Evolutionary conservation across 2,113 vertebrate genomes (phyloP).

Genomic region (Connochaetes taurinus): DNA sequence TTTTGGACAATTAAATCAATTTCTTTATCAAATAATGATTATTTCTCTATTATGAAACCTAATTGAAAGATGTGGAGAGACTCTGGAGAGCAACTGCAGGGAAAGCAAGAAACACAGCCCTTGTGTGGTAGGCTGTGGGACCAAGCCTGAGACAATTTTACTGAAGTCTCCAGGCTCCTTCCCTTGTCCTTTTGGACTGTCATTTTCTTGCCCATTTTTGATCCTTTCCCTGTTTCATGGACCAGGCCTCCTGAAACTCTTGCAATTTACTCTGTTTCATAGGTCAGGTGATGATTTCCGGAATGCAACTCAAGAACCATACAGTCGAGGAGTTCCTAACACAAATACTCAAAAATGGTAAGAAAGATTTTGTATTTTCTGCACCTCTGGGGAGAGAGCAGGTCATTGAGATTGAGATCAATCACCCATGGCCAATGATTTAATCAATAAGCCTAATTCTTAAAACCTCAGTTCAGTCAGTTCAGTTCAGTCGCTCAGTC

Average conservation of each 20-base stretch:
- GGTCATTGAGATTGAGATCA: neutral
- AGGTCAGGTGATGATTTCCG: neutral
- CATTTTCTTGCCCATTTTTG: neutral
- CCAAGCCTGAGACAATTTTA: neutral
- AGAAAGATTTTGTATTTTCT: neutral
- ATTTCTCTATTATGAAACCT: neutral
- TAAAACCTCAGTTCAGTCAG: neutral
- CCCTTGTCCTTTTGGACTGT: neutral
- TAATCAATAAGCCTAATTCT: neutral
- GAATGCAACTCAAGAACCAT: neutral
- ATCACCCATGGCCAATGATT: neutral
- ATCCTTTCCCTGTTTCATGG: neutral
- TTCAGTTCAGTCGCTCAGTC: neutral
- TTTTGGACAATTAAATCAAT: neutral
- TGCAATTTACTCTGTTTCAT: neutral
- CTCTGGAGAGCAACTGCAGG: neutral
- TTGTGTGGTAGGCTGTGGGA: neutral
- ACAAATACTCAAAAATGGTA: neutral
- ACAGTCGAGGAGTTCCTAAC: neutral
- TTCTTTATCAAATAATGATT: neutral
- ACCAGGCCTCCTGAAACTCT: neutral
- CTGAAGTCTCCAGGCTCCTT: neutral
- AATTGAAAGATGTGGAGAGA: neutral
- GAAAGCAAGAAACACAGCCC: neutral
- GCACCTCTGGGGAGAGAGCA: neutral